Evolutionary conservation across 2,888 invertebrate genomes (phyloP).

Genomic region (Papilio elwesi): DNA sequence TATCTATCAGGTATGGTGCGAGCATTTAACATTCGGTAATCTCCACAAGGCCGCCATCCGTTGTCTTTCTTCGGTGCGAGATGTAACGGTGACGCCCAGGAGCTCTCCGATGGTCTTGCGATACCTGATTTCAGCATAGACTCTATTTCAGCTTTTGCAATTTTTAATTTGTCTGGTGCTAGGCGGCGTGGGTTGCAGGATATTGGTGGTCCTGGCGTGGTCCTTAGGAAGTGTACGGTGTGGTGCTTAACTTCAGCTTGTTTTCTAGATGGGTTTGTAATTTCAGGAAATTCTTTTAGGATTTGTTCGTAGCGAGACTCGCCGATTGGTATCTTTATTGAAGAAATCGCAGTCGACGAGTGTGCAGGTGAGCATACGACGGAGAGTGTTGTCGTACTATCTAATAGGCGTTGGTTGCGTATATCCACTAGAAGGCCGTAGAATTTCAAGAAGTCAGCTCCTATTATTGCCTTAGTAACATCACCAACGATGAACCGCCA

Average conservation of each 20-base stretch:
- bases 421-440: no score
- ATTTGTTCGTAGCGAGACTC: conserved; percentile 39
- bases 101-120: conserved; percentile 42
- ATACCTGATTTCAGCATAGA: no score
- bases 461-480: conserved; percentile 50
- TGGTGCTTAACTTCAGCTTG: conserved; percentile 27
- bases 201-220: conserved; percentile 41
- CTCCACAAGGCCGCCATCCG: conserved; percentile 39
- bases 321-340: neutral
- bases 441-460: conserved; percentile 46
- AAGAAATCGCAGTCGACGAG: neutral
- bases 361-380: no score
- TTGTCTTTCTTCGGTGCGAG: conserved; percentile 21
- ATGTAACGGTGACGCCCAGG: conserved; percentile 36
- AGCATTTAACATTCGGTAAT: conserved; percentile 35
- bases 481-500: conserved; percentile 51
- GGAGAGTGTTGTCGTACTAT: no score
- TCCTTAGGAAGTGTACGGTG: conserved; percentile 42
- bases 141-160: no score
- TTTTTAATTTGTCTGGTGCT: neutral
- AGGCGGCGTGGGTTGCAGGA: neutral
- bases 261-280: conserved; percentile 36
- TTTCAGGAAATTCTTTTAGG: conserved; percentile 39
- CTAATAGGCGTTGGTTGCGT: no score
- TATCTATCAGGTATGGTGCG: conserved; percentile 35